A percentile compares a stretch with the other conserved stretches of the same genome.
phyloP scores from a whole-genome alignment of 2,797 vertebrate species.

The Bucorvus abyssinicus region DNA sequence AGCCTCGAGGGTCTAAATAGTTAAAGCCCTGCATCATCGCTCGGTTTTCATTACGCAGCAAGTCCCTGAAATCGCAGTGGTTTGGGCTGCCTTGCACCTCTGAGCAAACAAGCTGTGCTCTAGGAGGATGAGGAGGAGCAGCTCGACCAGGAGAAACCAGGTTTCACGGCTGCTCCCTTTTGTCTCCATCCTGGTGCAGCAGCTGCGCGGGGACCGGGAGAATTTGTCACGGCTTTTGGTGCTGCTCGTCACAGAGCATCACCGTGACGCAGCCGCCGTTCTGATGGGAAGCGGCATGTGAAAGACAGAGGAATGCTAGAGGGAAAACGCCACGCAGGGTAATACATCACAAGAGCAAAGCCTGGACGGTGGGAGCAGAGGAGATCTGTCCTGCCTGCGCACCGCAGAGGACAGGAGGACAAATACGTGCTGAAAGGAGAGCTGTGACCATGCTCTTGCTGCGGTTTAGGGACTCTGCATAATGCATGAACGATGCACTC shows the following conservation, averaged over 20 bases:
- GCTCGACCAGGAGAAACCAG: not conserved
- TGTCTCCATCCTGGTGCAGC: not conserved
- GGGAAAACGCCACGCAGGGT: not conserved
- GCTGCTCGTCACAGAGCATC: not conserved
- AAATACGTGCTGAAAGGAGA: not conserved
- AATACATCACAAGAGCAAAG: not conserved
- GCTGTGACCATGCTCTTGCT: not conserved
- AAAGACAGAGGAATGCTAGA: not conserved
- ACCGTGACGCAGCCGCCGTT: not conserved
- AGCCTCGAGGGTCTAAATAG: not conserved
- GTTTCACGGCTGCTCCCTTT: not conserved
- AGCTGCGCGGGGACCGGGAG: not conserved
- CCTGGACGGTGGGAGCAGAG: not conserved
- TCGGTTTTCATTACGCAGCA: rapidly evolving
- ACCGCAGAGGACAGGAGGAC: not conserved
- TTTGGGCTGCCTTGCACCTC: not conserved
- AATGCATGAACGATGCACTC: not conserved
- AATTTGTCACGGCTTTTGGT: not conserved
- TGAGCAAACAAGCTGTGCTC: not conserved
- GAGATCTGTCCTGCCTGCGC: not conserved
- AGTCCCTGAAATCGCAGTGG: not conserved
- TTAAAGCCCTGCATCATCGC: not conserved
- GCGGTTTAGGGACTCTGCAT: not conserved
- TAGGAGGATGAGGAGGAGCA: not conserved
- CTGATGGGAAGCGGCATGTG: not conserved